Evolutionary conservation across 2,113 vertebrate species (phyloP).

Genomic region (Phaetusa simplex): DNA sequence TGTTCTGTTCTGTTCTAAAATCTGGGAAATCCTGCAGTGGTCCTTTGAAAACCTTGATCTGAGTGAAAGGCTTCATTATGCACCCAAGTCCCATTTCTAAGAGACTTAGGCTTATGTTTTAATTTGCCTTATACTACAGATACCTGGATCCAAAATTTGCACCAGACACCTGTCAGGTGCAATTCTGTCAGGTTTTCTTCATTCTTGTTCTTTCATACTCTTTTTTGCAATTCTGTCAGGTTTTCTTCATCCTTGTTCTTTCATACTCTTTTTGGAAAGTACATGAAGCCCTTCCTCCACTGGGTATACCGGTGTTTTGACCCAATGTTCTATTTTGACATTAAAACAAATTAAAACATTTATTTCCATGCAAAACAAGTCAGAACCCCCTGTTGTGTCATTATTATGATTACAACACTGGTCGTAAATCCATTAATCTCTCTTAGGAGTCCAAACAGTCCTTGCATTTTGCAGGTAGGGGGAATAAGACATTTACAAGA

Average conservation of each 20-base stretch:
- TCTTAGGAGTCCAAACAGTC: neutral
- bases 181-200: neutral
- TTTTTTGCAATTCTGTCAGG: neutral
- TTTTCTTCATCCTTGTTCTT: neutral
- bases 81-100: neutral
- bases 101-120: neutral
- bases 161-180: neutral
- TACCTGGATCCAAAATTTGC: neutral
- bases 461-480: neutral
- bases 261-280: neutral
- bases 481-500: neutral
- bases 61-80: neutral
- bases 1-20: neutral
- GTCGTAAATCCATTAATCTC: neutral
- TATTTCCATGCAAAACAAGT: constrained; percentile 17
- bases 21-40: neutral
- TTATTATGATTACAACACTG: neutral
- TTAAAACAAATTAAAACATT: constrained; percentile 46
- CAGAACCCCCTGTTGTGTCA: constrained; percentile 17
- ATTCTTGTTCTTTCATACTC: neutral
- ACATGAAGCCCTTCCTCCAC: neutral
- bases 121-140: neutral
- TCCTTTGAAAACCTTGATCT: neutral
- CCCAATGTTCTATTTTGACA: constrained; percentile 32
- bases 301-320: neutral